Conservation (phyloP, 2,888 invertebrate genomes). For the Drosophila cognata region DNA sequence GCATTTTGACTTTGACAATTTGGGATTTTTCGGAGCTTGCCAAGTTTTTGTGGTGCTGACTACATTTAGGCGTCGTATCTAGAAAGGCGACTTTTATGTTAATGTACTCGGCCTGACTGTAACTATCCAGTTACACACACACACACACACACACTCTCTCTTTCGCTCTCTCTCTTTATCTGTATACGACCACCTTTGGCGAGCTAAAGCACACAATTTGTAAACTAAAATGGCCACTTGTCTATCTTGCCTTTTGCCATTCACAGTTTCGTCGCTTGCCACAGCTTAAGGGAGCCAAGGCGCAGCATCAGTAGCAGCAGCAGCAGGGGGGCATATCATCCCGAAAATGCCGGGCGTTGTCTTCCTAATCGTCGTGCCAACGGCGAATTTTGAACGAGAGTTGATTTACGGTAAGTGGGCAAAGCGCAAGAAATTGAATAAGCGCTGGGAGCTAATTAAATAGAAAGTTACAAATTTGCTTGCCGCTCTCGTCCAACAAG, state of each 20-base stretch:
- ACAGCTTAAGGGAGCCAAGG: background rate
- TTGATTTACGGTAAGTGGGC: conserved; percentile 82
- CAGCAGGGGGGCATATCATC: background rate
- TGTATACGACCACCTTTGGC: background rate
- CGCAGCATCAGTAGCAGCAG: conserved; percentile 3
- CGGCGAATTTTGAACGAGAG: conserved; percentile 88
- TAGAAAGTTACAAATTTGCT: conserved; percentile 73
- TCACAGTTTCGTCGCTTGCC: conserved; percentile 30
- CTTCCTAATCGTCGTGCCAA: conserved; percentile 89
- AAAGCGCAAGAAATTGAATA: conserved; percentile 63
- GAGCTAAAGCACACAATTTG: conserved; percentile 45
- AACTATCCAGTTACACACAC: conserved; percentile 4
- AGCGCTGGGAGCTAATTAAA: conserved; percentile 70
- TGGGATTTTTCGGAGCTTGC: conserved; percentile 12
- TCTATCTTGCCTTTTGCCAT: conserved; percentile 32
- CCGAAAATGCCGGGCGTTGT: conserved; percentile 88
- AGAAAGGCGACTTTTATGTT: conserved; percentile 31
- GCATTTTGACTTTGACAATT: conserved; percentile 31
- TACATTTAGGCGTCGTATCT: conserved; percentile 7
- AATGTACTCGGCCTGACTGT: conserved; percentile 17
- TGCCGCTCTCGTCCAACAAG: conserved; percentile 16
- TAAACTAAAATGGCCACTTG: conserved; percentile 62
- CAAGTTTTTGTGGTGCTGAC: conserved; percentile 15
- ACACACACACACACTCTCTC: background rate
- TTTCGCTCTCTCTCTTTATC: background rate